Evolutionary conservation across 1,140 invertebrate species (phyloP).

Genomic region (Sesamia nonagrioides): DNA sequence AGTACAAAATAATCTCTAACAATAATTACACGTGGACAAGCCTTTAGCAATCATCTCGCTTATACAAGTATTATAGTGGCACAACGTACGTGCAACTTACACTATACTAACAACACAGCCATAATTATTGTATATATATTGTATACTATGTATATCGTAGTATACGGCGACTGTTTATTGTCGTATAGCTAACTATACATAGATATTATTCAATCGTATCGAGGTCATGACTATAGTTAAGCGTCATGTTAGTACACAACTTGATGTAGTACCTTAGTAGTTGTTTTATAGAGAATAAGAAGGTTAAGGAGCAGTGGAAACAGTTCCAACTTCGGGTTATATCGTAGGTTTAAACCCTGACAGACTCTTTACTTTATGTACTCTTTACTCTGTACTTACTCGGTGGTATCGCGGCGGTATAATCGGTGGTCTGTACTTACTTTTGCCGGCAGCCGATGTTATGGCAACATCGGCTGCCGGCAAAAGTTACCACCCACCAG

Average conservation of each 20-base stretch:
- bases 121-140: constrained; percentile 55
- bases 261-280: background rate
- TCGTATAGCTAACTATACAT: constrained; percentile 13
- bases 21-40: constrained; percentile 44
- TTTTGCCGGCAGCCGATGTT: too few relatives aligned
- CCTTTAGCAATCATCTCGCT: constrained; percentile 67
- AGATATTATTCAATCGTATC: constrained; percentile 36
- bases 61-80: constrained; percentile 53
- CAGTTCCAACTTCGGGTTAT: too few relatives aligned
- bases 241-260: background rate
- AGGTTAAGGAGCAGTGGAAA: too few relatives aligned
- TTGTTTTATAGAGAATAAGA: too few relatives aligned
- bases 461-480: too few relatives aligned
- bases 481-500: too few relatives aligned
- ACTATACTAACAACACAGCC: constrained; percentile 50
- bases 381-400: too few relatives aligned
- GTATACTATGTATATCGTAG: constrained; percentile 35
- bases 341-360: too few relatives aligned
- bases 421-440: too few relatives aligned
- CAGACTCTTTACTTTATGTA: too few relatives aligned
- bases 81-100: constrained; percentile 59
- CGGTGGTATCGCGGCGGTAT: too few relatives aligned
- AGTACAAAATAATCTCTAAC: background rate
- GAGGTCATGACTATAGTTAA: constrained; percentile 20
- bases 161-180: constrained; percentile 6